Conservation (phyloP, 1,140 invertebrate genomes). For the Sarcophaga peregrina region DNA sequence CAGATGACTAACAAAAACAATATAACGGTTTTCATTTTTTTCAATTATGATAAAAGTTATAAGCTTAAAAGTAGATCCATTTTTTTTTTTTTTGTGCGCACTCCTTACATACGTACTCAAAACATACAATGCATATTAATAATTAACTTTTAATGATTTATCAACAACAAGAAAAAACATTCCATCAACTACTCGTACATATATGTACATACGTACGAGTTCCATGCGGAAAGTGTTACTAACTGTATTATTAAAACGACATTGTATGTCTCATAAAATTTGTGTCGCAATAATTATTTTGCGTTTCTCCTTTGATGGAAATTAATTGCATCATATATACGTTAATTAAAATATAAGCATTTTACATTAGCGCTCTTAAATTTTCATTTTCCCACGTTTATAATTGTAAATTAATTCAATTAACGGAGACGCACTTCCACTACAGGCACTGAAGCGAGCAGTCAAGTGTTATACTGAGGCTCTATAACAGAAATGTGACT, state of each 20-base stretch:
- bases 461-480: background rate
- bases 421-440: background rate
- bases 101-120: too few species aligned
- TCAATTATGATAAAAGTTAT: too few species aligned
- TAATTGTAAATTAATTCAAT: slow-evolving; percentile 26
- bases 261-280: slow-evolving; percentile 1
- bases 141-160: too few species aligned
- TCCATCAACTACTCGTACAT: too few species aligned
- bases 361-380: slow-evolving; percentile 24
- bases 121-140: too few species aligned
- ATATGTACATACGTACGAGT: too few species aligned
- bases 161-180: too few species aligned
- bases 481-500: background rate
- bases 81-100: too few species aligned
- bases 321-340: background rate
- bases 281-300: slow-evolving; percentile 8
- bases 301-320: background rate
- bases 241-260: slow-evolving; percentile 8
- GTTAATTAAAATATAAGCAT: slow-evolving; percentile 19
- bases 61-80: too few species aligned
- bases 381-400: slow-evolving; percentile 24
- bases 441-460: background rate
- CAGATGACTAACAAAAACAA: too few species aligned
- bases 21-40: too few species aligned
- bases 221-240: too few species aligned